Base-by-base conservation (phyloP, 2,797 vertebrate species). In the Coilia nasus region DNA sequence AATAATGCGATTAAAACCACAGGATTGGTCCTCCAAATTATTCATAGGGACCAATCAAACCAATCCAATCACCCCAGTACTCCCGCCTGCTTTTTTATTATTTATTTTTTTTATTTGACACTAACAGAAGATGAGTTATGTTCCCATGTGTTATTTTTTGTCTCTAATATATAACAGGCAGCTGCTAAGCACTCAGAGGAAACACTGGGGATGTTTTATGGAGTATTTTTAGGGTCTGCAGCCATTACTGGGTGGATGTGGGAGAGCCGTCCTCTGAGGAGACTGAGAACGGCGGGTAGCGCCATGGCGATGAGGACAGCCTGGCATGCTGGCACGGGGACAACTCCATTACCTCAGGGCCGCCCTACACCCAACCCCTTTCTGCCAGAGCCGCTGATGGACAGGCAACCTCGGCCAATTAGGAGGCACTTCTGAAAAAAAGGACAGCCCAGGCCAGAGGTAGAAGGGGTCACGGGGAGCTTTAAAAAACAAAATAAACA, bases 221-320 rank as follows among this genome's bases (percentile, higher is more conserved):
- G 25, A 87, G 83, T 87, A 78, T 82, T 89, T 90, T 88, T 89
- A 86, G 83, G 85, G 87, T 89, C 87, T 90, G 88, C 83, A 71
- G 56, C 86, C 81, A 83, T 88, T 87, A 88, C 85, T 3, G 23
- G 62, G 11, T 9, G 50, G 50, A 78, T 6, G 67, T 25, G 9
- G 25, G 17, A 85, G 82, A 41, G 14, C 19, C 83, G 83, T 1
- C 83, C 85, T 86, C 23, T 59, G 82, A 87, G 81, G 80, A 60
- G 81, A 17, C 21, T 28, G 62, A 64, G 23, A 12, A 28, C 28
- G 62, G 35, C 2, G 35, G 35, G 35, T 41, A 41, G 35, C 62
- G 28, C 28, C 28, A 64, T 28, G 23, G 62, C 1, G 3, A 64
- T 11, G 10, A 11, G 23, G 23, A 14, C 62, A 28, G 23, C 25